Percentiles rank a stretch among this genome's conserved stretches.
Conservation (phyloP, 2,113 vertebrate genomes). For the Cyphomyrus plagiostoma region DNA sequence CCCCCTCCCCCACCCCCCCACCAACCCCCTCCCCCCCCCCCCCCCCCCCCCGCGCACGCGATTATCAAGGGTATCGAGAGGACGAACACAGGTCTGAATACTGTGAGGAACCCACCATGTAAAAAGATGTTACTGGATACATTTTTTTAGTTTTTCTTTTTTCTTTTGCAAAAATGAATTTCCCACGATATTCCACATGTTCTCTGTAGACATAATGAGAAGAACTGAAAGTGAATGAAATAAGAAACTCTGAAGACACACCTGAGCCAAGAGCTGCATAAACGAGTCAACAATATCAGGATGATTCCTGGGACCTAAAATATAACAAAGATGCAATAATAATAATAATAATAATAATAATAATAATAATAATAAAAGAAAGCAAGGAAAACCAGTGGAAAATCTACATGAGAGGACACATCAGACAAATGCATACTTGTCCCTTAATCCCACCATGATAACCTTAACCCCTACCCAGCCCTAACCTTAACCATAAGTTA, state of each 20-base stretch:
- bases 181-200: neutral
- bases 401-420: neutral
- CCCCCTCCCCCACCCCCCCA: constrained; percentile 49
- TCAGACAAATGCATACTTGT: neutral
- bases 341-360: constrained; percentile 34
- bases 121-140: neutral
- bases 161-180: neutral
- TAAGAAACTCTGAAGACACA: constrained; percentile 69
- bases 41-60: constrained; percentile 44
- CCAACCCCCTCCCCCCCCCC: constrained; percentile 19
- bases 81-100: neutral
- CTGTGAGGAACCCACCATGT: neutral
- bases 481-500: neutral
- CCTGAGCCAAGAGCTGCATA: constrained; percentile 97
- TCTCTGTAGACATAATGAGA: neutral
- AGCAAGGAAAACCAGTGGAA: neutral
- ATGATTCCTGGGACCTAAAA: constrained; percentile 93
- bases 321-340: constrained; percentile 78
- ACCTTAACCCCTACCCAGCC: neutral
- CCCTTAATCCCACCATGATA: neutral
- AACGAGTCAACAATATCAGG: constrained; percentile 98
- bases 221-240: constrained; percentile 61
- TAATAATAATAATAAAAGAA: neutral
- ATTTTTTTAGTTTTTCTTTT: neutral
- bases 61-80: constrained; percentile 20